Base-by-base conservation (phyloP, 2,113 vertebrate species). In the Myocastor coypus region DNA sequence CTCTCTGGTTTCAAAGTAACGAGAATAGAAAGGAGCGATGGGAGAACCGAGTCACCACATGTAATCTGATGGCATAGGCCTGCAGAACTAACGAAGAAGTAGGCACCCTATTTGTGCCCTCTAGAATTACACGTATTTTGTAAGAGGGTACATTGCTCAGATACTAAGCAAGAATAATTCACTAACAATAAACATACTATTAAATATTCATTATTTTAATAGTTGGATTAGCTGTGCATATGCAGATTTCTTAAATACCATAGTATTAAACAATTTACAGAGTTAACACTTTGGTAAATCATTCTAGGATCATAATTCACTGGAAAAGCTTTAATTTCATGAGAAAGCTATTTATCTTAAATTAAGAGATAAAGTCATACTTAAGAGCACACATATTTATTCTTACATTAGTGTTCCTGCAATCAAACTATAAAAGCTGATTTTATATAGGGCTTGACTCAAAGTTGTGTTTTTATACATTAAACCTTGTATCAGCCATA, bases 351-450 rank as follows among this genome's bases (percentile, higher is more conserved):
- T 73, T 93, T 83, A 92, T 77, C 32, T 37, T 92, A 63, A 96
- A 90, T 57, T 87, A 78, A 71, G n/a, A 66, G n/a, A n/a, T n/a
- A n/a, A n/a, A n/a, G n/a, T n/a, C n/a, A n/a, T n/a, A n/a, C n/a
- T n/a, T n/a, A n/a, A n/a, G n/a, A n/a, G 5, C 92, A 85, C 11
- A 59, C 0, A 7, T 22, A 24, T 63, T 61, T 77, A 32, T 84
- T 80, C 55, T 46, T 92, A 11, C 26, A 83, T 55, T 92, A 66
- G 4, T 89, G 59, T 82, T 77, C 32, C 75, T 59, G 42, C 94
- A 91, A 61, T 92, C 85, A 87, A 94, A 86, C 42, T 86, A 78
- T 82, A 95, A 95, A 94, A 91, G 83, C 12, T 73, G n/a, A 78
- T 78, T 85, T 71, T 59, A 37, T 85, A 37, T 32, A 77, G 80